Evolutionary conservation across 2,113 vertebrate genomes (phyloP), one percentile per base, ranked within the genome.

Genomic region (Thunnus thynnus): DNA sequence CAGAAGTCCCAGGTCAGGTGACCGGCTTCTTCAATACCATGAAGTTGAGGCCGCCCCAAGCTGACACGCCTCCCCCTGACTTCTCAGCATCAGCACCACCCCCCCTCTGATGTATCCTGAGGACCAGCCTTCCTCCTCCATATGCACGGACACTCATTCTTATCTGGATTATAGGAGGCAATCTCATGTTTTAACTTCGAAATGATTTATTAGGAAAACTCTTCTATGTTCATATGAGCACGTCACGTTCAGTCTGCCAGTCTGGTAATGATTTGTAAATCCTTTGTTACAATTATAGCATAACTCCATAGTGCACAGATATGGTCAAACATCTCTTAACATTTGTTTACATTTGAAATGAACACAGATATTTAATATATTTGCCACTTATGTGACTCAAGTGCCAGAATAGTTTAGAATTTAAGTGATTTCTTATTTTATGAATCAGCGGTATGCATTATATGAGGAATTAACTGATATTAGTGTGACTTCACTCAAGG

Each of bases 1-100:
- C 94, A 3, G 95, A 95, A 72, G 69, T 95, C 64, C 95, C 95
- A 3, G 92, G 84, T 63, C 95, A 95, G 86, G 85, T 95, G 0
- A 41, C 65, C 4, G 18, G 73, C 44, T 95, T 91, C 87, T 95
- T 95, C 66, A 90, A 82, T 14, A 82, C 75, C 63, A 68, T 88
- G 80, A 80, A 46, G 46, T 14, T 94, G 74, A 87, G 10, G 44
- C 95, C 95, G 0, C 87, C 88, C 5, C 69, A 86, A 9, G 22
- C 75, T 1, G 62, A 68, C 41, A 51, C 78, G 4, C 30, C 84
- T 41, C 8, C 8, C 7, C 36, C 73, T 7, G 79, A 85, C 27
- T 13, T 13, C 52, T 58, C 81, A 11, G 84, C 85, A 25, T 88
- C 86, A 5, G 80, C 84, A 9, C 71, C 87, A 0, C 41, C 69